Conservation (phyloP, 2,113 vertebrate genomes). For the Elaphurus davidianus region DNA sequence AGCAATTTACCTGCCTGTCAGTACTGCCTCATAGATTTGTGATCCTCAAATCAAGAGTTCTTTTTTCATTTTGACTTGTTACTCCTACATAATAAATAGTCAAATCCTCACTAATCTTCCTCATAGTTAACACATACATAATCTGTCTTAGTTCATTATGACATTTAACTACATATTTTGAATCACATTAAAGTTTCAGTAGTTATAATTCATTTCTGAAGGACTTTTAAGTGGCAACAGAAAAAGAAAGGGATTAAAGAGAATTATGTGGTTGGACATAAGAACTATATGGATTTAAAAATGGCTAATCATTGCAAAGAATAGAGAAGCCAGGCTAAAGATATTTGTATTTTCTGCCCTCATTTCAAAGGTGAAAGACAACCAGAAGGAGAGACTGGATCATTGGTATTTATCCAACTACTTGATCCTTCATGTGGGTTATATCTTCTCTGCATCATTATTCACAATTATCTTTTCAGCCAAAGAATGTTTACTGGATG, state of each 20-base stretch:
- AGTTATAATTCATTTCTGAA: constrained; percentile 19
- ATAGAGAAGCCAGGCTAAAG: not conserved
- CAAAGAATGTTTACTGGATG: not conserved
- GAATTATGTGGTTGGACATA: not conserved
- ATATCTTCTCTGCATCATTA: not conserved
- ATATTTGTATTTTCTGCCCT: not conserved
- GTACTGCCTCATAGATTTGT: constrained; percentile 6
- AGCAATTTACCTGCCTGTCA: not conserved
- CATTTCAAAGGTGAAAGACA: constrained; percentile 6
- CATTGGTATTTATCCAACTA: not conserved
- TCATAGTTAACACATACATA: not conserved
- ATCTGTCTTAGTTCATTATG: not conserved
- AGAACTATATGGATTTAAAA: constrained; percentile 12
- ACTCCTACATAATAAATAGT: not conserved
- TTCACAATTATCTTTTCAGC: not conserved
- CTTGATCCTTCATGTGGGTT: not conserved
- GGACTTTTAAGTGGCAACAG: constrained; percentile 16
- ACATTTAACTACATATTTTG: not conserved
- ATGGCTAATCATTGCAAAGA: not conserved
- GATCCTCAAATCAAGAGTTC: not conserved
- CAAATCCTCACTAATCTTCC: not conserved
- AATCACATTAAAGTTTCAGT: constrained; percentile 8
- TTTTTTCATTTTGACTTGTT: constrained; percentile 14
- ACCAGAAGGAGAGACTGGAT: not conserved
- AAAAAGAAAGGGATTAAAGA: not conserved